Conservation (phyloP, 2,888 invertebrate genomes). For the Tiliacea citrago region DNA sequence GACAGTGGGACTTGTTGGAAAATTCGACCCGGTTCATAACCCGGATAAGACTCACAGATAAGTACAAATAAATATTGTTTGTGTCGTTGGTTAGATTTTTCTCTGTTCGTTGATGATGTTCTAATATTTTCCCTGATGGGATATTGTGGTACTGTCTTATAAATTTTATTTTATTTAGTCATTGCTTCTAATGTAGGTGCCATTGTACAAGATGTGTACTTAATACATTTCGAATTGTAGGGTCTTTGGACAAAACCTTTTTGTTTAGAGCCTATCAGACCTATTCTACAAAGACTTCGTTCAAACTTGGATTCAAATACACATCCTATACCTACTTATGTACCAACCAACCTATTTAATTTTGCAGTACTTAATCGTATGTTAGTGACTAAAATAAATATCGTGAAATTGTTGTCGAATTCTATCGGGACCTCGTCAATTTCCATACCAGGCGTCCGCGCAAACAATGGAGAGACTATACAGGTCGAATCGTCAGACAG, state of each 20-base stretch:
- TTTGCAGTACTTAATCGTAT: background rate
- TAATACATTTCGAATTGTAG: background rate
- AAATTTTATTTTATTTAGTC: conserved; percentile 20
- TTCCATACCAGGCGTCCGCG: background rate
- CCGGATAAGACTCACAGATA: conserved; percentile 78
- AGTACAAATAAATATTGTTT: conserved; percentile 75
- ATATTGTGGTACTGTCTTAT: background rate
- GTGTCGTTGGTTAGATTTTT: conserved; percentile 58
- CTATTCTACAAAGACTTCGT: background rate
- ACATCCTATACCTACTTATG: background rate
- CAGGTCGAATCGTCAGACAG: background rate
- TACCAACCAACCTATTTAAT: background rate
- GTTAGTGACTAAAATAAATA: conserved; percentile 19
- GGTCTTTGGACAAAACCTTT: background rate
- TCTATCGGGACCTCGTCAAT: background rate
- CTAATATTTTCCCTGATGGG: conserved; percentile 3
- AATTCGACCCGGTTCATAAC: conserved; percentile 75
- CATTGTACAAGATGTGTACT: background rate
- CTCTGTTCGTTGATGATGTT: conserved; percentile 32
- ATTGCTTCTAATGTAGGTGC: background rate
- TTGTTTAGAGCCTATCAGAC: background rate
- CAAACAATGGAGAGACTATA: background rate
- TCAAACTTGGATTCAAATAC: conserved; percentile 6
- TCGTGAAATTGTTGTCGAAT: background rate
- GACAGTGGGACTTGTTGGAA: conserved; percentile 78